phyloP scores from a whole-genome alignment of 1,140 invertebrate species.

The Anastatus disparis region DNA sequence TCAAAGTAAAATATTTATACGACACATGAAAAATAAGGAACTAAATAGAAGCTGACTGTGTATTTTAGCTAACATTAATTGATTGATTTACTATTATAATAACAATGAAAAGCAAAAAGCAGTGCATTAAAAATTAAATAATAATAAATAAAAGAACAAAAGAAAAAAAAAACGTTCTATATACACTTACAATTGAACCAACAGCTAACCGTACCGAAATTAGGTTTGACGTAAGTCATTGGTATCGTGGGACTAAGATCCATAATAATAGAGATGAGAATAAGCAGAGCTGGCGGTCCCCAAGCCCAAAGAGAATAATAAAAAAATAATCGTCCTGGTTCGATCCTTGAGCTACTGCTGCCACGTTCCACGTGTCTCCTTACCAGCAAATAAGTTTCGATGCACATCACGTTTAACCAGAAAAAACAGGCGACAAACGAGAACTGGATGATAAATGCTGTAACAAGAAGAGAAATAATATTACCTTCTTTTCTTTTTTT shows the following conservation, averaged over 20 bases:
- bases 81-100: no score
- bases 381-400: conserved; percentile 72
- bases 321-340: conserved; percentile 65
- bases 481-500: no score
- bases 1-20: no score
- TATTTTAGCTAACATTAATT: no score
- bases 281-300: conserved; percentile 64
- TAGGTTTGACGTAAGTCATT: conserved; percentile 63
- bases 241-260: conserved; percentile 64
- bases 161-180: no score
- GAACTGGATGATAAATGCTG: conserved; percentile 76
- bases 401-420: conserved; percentile 83
- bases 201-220: conserved; percentile 62
- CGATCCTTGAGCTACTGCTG: conserved; percentile 35
- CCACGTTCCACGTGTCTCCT: conserved; percentile 52
- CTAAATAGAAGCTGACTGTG: no score
- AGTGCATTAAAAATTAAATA: no score
- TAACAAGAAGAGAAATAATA: conserved; percentile 40
- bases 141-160: no score
- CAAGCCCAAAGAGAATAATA: conserved; percentile 73
- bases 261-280: conserved; percentile 63
- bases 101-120: no score
- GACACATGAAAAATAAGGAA: no score
- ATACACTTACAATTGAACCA: conserved; percentile 67
- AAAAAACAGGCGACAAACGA: conserved; percentile 82